These are phyloP conservation scores for Leptothorax acervorum DNA, from an alignment of 2,888 invertebrate genomes.

Conservation along the genomic window DNA sequence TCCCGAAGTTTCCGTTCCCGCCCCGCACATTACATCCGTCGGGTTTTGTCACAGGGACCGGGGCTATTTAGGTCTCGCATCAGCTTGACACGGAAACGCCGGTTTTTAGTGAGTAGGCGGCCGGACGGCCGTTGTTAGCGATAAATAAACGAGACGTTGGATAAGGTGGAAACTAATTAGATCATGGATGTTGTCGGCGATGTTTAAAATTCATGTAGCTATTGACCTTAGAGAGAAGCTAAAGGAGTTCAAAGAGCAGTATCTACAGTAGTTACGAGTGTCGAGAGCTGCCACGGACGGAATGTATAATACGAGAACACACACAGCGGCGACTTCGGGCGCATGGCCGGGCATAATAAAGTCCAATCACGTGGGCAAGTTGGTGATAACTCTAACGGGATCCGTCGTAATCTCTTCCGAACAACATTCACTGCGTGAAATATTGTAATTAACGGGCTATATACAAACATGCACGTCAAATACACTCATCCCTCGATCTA, in stretches of 20 bases:
- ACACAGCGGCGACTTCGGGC: slow-evolving; percentile 31
- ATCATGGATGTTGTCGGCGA: slow-evolving; percentile 49
- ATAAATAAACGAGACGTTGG: slow-evolving; percentile 37
- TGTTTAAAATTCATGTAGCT: slow-evolving; percentile 73
- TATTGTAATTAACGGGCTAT: background rate
- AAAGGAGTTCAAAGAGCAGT: slow-evolving; percentile 65
- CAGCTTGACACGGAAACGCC: slow-evolving; percentile 21
- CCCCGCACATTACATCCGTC: slow-evolving; percentile 36
- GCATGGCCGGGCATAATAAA: slow-evolving; percentile 70
- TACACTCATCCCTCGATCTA: background rate
- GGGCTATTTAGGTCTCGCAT: slow-evolving; percentile 23
- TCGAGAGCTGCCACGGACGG: slow-evolving; percentile 61
- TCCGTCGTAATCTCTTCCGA: slow-evolving; percentile 39
- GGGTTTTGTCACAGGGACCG: slow-evolving; percentile 26
- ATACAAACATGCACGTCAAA: background rate
- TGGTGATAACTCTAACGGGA: slow-evolving; percentile 51
- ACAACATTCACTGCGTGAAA: background rate
- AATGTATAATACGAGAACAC: slow-evolving; percentile 62
- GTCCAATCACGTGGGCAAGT: slow-evolving; percentile 55
- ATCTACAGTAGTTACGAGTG: slow-evolving; percentile 67
- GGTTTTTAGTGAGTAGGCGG: background rate
- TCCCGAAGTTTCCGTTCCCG: slow-evolving; percentile 35
- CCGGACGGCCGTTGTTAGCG: slow-evolving; percentile 1
- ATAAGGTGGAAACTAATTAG: slow-evolving; percentile 65
- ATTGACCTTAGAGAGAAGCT: slow-evolving; percentile 66